Conservation (phyloP, 2,113 vertebrate genomes). For the Tiliqua scincoides region DNA sequence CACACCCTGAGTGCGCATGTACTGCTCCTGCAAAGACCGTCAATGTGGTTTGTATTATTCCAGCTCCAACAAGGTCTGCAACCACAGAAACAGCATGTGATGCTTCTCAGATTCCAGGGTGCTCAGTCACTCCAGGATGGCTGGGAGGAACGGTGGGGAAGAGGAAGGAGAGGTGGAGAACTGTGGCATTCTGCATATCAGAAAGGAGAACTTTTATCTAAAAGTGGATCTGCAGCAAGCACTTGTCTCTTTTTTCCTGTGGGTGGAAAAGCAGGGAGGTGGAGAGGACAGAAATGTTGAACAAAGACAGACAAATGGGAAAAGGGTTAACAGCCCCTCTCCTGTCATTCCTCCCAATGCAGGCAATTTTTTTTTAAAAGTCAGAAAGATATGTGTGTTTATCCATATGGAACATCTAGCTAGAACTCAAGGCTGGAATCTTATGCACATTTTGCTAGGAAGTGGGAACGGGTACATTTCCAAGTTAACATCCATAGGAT, state of each 20-base stretch:
- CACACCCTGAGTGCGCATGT: neutral
- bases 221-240: neutral
- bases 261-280: neutral
- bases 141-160: neutral
- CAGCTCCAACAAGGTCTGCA: conserved; percentile 26
- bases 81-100: conserved; percentile 62
- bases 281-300: no score
- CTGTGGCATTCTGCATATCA: neutral
- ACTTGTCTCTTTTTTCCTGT: no score
- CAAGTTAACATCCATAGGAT: no score
- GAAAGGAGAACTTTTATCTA: neutral
- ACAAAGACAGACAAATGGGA: no score
- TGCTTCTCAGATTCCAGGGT: conserved; percentile 64
- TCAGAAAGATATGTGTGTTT: neutral
- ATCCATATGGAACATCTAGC: no score
- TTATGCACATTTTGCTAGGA: no score
- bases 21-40: conserved; percentile 39
- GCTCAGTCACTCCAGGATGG: conserved; percentile 33
- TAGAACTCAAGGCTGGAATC: no score
- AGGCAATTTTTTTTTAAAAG: neutral
- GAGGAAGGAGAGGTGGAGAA: neutral
- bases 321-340: neutral
- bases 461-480: no score
- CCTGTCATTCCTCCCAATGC: no score
- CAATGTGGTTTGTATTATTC: conserved; percentile 56